These are phyloP conservation scores for Orius laevigatus DNA, from an alignment of 1,140 invertebrate species.

Conservation along the genomic window DNA sequence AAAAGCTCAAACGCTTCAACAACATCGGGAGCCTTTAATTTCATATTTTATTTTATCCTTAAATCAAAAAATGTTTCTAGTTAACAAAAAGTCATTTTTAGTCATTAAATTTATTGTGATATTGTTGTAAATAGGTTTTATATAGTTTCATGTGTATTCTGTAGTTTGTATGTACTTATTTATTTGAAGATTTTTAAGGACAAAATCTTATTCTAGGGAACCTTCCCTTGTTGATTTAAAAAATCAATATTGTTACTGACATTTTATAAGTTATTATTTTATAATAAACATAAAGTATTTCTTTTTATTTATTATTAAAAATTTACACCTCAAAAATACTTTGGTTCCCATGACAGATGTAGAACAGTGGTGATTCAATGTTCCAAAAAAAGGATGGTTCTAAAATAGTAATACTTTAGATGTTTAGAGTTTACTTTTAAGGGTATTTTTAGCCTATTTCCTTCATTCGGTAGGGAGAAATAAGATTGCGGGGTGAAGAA, in stretches of 20 bases:
- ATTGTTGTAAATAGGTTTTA: not conserved
- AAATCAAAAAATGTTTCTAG: not conserved
- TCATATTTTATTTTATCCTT: too few species aligned
- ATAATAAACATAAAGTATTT: too few species aligned
- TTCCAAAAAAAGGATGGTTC: too few species aligned
- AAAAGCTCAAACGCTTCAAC: conserved; percentile 75
- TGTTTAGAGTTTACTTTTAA: not conserved
- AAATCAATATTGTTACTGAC: too few species aligned
- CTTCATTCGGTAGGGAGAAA: conserved; percentile 1
- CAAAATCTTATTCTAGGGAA: not conserved
- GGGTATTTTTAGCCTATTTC: not conserved
- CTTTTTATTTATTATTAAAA: too few species aligned
- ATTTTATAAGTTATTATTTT: too few species aligned
- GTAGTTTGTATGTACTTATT: too few species aligned
- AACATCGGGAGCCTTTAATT: conserved; percentile 77
- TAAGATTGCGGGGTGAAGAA: not conserved
- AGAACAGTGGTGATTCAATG: too few species aligned
- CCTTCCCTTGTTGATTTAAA: not conserved
- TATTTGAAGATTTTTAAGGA: not conserved
- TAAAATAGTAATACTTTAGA: too few species aligned
- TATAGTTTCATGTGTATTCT: not conserved
- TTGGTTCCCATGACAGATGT: too few species aligned
- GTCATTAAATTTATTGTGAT: not conserved
- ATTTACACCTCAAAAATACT: too few species aligned
- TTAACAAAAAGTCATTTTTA: not conserved